phyloP scores from a whole-genome alignment of 1,140 invertebrate species.

The Sogatella furcifera region DNA sequence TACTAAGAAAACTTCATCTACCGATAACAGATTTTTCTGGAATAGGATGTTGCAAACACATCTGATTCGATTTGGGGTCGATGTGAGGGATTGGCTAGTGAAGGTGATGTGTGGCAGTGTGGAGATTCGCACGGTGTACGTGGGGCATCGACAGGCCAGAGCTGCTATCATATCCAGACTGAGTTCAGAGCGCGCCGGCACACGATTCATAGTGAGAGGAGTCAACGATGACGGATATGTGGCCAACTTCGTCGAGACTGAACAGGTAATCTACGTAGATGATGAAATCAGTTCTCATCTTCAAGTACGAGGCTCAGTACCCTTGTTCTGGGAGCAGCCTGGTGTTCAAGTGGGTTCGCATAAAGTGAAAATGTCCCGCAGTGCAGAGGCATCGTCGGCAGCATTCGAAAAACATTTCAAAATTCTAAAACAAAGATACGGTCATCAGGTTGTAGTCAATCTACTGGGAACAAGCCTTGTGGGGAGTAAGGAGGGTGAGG shows the following conservation, averaged over 20 bases:
- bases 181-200: constrained; percentile 93
- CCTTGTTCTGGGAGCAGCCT: constrained; percentile 98
- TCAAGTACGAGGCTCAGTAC: constrained; percentile 91
- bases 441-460: constrained; percentile 46
- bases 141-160: constrained; percentile 81
- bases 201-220: constrained; percentile 94
- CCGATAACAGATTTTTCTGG: constrained; percentile 79
- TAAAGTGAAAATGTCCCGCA: constrained; percentile 93
- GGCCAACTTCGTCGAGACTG: constrained; percentile 99
- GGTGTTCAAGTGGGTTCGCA: constrained; percentile 98
- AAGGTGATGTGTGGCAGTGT: constrained; percentile 93
- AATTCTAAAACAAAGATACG: constrained; percentile 82
- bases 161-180: constrained; percentile 90
- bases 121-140: constrained; percentile 92
- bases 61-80: constrained; percentile 78
- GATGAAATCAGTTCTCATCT: constrained; percentile 72
- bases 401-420: constrained; percentile 87
- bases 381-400: constrained; percentile 82
- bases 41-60: constrained; percentile 90
- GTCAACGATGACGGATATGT: constrained; percentile 98
- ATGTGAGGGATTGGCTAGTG: constrained; percentile 78
- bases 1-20: constrained; percentile 58
- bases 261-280: constrained; percentile 90
- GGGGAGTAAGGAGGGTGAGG: constrained; percentile 94
- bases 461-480: constrained; percentile 33